A percentile compares a stretch with the other conserved stretches of the same genome.
Conservation (phyloP, 2,113 vertebrate genomes). For the Tetrao urogallus region DNA sequence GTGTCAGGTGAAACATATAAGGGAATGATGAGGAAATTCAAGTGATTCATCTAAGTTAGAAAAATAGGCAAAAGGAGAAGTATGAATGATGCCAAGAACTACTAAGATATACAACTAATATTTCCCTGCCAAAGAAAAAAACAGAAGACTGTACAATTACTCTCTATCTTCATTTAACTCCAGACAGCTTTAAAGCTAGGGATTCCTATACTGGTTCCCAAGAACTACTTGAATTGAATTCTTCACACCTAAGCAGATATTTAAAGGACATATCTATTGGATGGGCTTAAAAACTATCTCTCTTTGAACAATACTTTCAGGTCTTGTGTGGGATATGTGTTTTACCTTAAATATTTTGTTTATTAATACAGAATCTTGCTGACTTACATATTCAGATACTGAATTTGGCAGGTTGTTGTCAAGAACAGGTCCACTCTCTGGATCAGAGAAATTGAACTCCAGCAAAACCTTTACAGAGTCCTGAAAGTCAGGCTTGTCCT, state of each 20-base stretch:
- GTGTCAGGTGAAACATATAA: background rate
- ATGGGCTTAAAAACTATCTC: background rate
- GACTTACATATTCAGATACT: conserved; percentile 89
- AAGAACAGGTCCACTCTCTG: conserved; percentile 89
- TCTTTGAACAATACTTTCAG: background rate
- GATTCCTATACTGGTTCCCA: background rate
- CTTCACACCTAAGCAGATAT: background rate
- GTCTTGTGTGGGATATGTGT: background rate
- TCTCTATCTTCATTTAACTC: background rate
- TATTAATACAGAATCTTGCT: background rate
- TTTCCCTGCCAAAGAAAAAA: background rate
- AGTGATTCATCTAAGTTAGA: background rate
- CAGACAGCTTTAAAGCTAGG: background rate
- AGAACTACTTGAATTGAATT: background rate
- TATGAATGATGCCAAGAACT: background rate
- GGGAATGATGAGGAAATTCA: background rate
- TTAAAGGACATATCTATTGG: background rate
- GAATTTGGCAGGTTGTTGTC: conserved; percentile 86
- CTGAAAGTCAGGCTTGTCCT: conserved; percentile 93
- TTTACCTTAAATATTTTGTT: background rate
- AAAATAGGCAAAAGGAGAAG: background rate
- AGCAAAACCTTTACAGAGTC: conserved; percentile 90
- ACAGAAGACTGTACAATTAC: background rate
- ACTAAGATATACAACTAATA: background rate
- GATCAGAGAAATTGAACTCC: conserved; percentile 86